Percentiles rank a stretch among this genome's conserved stretches.
Evolutionary conservation across 1,140 invertebrate genomes (phyloP).

Genomic region (Centruroides vittatus): DNA sequence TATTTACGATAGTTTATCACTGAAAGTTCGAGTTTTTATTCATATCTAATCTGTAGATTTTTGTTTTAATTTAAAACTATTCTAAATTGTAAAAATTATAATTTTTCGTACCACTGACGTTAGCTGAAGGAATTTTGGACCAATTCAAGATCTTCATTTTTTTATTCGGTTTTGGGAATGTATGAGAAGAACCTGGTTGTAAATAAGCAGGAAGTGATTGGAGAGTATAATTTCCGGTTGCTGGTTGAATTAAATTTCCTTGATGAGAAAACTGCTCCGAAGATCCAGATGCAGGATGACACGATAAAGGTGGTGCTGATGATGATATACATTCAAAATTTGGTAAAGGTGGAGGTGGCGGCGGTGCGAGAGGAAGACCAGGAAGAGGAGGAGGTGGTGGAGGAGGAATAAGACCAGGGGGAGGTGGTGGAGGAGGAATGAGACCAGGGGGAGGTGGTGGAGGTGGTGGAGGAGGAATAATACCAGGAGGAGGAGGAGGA

Average conservation of each 20-base stretch:
- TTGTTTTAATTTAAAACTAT: too few relatives aligned
- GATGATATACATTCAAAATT: neutral
- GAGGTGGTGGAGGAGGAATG: neutral
- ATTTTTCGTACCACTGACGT: slow-evolving; percentile 10
- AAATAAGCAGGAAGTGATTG: too few relatives aligned
- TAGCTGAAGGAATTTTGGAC: slow-evolving; percentile 74
- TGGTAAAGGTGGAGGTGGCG: slow-evolving; percentile 26
- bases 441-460: neutral
- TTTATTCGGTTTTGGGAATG: slow-evolving; percentile 56
- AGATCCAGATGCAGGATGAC: too few relatives aligned
- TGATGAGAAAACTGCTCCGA: too few relatives aligned
- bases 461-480: neutral
- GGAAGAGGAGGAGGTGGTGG: slow-evolving; percentile 30
- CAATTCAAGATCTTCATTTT: slow-evolving; percentile 91
- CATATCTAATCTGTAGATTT: too few relatives aligned
- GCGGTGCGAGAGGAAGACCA: neutral
- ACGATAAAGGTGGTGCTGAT: too few relatives aligned
- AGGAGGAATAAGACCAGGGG: neutral
- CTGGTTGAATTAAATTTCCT: too few relatives aligned
- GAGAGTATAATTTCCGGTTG: too few relatives aligned
- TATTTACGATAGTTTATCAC: too few relatives aligned
- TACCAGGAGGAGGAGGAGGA: slow-evolving; percentile 23
- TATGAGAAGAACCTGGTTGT: neutral
- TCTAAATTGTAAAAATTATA: too few relatives aligned
- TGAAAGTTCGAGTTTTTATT: too few relatives aligned